A percentile compares a stretch with the other conserved stretches of the same genome.
Conservation (phyloP, 2,113 vertebrate species). For the Muntiacus muntjak region DNA sequence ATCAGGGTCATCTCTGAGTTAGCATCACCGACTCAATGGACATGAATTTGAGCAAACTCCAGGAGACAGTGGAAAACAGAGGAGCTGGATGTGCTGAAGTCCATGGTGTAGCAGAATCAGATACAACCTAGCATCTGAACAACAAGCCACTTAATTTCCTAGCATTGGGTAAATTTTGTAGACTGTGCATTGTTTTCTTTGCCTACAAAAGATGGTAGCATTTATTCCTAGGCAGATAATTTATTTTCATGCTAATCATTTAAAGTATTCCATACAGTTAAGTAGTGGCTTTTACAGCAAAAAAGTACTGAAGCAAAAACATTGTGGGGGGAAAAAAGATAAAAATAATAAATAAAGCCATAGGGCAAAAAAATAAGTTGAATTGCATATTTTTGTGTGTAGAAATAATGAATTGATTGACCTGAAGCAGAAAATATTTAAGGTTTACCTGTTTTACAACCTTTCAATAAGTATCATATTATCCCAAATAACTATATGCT, state of each 20-base stretch:
- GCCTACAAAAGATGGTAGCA: not conserved
- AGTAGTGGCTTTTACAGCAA: not conserved
- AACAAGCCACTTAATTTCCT: not conserved
- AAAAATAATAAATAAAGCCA: not conserved
- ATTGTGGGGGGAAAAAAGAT: not conserved
- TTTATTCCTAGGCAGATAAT: not conserved
- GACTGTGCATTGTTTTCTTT: not conserved
- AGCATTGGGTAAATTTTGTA: not conserved
- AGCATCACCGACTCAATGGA: not conserved
- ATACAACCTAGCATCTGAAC: not conserved
- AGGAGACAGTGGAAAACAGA: not conserved
- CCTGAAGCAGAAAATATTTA: not conserved
- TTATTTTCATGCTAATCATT: not conserved
- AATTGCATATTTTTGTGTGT: not conserved
- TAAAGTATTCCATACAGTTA: not conserved
- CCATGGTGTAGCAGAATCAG: not conserved
- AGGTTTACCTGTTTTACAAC: not conserved
- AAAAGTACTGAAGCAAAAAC: not conserved
- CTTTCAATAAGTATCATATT: not conserved
- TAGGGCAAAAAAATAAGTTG: not conserved
- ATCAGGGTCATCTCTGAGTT: not conserved
- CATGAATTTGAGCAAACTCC: not conserved
- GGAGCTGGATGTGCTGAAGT: not conserved
- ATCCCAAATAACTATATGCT: not conserved
- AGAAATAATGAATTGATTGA: not conserved